Evolutionary conservation across 1,140 invertebrate species (phyloP), one percentile per base, ranked within the genome.

Genomic region (Meloidogyne exigua): DNA sequence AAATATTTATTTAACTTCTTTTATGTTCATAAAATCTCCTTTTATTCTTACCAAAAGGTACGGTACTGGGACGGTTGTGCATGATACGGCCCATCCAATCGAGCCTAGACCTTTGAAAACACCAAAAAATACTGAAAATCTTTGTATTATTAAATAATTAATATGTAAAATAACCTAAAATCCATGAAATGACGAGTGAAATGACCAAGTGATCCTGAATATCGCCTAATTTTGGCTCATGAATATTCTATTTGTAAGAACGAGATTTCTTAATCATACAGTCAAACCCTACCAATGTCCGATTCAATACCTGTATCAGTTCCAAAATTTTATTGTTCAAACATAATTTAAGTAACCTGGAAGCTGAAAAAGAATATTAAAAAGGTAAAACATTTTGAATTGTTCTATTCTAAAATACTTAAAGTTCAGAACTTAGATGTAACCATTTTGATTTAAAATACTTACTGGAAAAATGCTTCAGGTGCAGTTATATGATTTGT

Each of bases 91-190:
- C 82, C 83, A 87, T 44, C 85, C 84, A 67, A 85, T 85, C 0
- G 84, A 85, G 25, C 84, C 84, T 23, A 85, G 81, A 13, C 84
- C 84, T 72, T 85, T 85, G 73, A 85, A 85, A 2, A 85, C 84
- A 13, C 84, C 84, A 62, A 85, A 83, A 68, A 85, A 85, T 7
- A 87, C 85, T n/a, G 83, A 76, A 64, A 73, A 12, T 32, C n/a
- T 7, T 18, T n/a, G 3, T 42, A 42, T 18, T 4, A 4, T 32
- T 39, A 39, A 44, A 44, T n/a, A 42, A 13, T 5, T 67, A n/a
- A 18, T 67, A n/a, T n/a, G n/a, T n/a, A n/a, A n/a, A 44, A 44
- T 9, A 7, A 73, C 71, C 71, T n/a, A 79, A 25, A 21, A 82
- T 76, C 84, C 84, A 85, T n/a, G 84, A 82, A 36, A 84, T 79